Evolutionary conservation across 2,888 invertebrate genomes (phyloP).

Genomic region (Ectemnius lituratus): DNA sequence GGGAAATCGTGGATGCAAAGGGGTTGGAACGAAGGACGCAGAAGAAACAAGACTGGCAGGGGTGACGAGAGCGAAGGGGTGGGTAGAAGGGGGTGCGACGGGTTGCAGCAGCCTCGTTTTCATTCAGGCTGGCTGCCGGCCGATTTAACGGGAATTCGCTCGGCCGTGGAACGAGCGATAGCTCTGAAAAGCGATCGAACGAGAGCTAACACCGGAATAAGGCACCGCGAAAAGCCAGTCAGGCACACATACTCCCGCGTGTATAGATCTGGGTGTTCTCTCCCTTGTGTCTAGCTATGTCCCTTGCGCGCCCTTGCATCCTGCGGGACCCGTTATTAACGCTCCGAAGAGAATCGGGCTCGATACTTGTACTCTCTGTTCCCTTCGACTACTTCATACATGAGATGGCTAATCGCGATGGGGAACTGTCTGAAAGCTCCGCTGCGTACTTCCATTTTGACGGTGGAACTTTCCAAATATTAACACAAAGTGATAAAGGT

Average conservation of each 20-base stretch:
- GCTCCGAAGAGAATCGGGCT: no score
- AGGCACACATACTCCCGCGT: no score
- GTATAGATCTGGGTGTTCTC: not conserved
- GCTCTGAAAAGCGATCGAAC: constrained; percentile 37
- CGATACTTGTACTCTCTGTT: no score
- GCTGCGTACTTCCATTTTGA: no score
- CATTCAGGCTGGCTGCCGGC: constrained; percentile 50
- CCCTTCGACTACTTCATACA: no score
- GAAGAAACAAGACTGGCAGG: constrained; percentile 28
- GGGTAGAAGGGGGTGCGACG: constrained; percentile 13
- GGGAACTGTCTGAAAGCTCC: no score
- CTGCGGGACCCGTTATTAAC: not conserved
- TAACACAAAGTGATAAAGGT: no score
- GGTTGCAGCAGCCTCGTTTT: constrained; percentile 50
- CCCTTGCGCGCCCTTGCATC: constrained; percentile 8
- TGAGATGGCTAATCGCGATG: no score
- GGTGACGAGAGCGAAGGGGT: constrained; percentile 24
- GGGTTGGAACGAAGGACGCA: not conserved
- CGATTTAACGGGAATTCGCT: constrained; percentile 58
- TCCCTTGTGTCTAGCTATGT: not conserved
- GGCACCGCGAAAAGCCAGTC: no score
- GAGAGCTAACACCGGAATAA: not conserved
- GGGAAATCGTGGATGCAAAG: constrained; percentile 17
- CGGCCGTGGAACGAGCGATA: constrained; percentile 46
- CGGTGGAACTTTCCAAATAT: no score